Percentiles rank a stretch among this genome's conserved stretches.
Conservation (phyloP, 2,888 invertebrate genomes). For the Creontiades dilutus region DNA sequence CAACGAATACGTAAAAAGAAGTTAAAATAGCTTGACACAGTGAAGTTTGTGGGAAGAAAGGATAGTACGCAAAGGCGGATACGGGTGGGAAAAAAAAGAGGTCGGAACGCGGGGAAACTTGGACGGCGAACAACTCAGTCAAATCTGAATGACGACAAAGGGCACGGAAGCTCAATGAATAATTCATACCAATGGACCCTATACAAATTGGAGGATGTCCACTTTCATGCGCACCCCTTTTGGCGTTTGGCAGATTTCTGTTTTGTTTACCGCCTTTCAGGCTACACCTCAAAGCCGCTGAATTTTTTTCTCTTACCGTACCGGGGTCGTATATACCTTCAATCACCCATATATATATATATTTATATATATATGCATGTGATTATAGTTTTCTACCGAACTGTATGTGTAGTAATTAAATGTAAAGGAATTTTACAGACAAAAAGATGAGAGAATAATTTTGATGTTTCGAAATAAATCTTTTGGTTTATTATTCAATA, state of each 20-base stretch:
- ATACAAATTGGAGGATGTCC: constrained; percentile 48
- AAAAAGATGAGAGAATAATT: no score
- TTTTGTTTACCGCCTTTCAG: constrained; percentile 28
- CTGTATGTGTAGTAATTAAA: no score
- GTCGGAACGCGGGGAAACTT: constrained; percentile 29
- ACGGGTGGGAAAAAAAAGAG: background rate
- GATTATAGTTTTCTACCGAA: no score
- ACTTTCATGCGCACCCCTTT: constrained; percentile 22
- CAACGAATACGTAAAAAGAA: no score
- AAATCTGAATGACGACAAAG: constrained; percentile 44
- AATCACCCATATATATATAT: no score
- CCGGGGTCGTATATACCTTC: no score
- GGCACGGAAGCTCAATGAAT: constrained; percentile 37
- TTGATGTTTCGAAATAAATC: no score
- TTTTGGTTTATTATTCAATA: no score
- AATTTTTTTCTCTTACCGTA: background rate
- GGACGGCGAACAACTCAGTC: constrained; percentile 45
- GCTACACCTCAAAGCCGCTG: background rate
- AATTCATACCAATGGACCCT: constrained; percentile 52
- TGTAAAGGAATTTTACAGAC: no score
- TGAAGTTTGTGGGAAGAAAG: constrained; percentile 1
- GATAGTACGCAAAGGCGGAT: background rate
- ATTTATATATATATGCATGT: no score
- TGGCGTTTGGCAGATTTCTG: background rate
- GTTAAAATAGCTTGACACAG: background rate